Evolutionary conservation across 92 coral and sea anemone species (phyloP).

Genomic region (Pocillopora grandis): DNA sequence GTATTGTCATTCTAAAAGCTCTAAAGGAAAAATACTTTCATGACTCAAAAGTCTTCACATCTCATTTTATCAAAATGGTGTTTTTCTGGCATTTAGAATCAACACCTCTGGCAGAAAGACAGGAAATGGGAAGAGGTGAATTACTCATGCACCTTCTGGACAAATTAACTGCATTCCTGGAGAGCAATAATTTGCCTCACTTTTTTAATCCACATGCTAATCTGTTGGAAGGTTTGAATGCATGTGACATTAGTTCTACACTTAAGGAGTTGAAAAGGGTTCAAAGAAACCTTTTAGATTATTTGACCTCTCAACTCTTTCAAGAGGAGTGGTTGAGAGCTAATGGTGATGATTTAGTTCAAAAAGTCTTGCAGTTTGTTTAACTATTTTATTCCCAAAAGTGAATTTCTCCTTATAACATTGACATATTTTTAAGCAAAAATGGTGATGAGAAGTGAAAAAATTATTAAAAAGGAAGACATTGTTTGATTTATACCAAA

Average conservation of each 20-base stretch:
- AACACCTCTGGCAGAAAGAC: slow-evolving; percentile 12
- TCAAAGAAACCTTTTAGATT: neutral
- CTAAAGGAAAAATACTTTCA: slow-evolving; percentile 6
- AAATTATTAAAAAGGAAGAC: too few relatives aligned
- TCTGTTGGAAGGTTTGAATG: slow-evolving; percentile 4
- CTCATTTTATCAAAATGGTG: slow-evolving; percentile 14
- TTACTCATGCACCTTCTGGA: slow-evolving; percentile 1
- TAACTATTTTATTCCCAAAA: too few relatives aligned
- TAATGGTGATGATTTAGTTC: slow-evolving; percentile 20
- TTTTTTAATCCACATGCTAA: slow-evolving; percentile 20
- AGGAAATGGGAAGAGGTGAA: slow-evolving; percentile 38
- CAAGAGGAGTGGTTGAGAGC: neutral
- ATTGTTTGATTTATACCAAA: too few relatives aligned
- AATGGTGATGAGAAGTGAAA: too few relatives aligned
- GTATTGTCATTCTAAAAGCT: slow-evolving; percentile 22
- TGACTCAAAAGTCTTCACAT: slow-evolving; percentile 14
- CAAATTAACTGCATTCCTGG: slow-evolving; percentile 6
- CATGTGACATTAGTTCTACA: neutral
- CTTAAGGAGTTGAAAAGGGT: slow-evolving; percentile 8
- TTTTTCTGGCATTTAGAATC: slow-evolving; percentile 38
- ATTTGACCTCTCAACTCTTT: slow-evolving; percentile 11
- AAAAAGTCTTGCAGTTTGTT: slow-evolving; percentile 14
- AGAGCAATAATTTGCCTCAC: slow-evolving; percentile 18
- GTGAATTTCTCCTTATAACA: too few relatives aligned
- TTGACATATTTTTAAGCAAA: too few relatives aligned